Percentiles rank a stretch among this genome's conserved stretches.
phyloP scores from a whole-genome alignment of 2,888 invertebrate genomes.

The Acrobasis consociella region DNA sequence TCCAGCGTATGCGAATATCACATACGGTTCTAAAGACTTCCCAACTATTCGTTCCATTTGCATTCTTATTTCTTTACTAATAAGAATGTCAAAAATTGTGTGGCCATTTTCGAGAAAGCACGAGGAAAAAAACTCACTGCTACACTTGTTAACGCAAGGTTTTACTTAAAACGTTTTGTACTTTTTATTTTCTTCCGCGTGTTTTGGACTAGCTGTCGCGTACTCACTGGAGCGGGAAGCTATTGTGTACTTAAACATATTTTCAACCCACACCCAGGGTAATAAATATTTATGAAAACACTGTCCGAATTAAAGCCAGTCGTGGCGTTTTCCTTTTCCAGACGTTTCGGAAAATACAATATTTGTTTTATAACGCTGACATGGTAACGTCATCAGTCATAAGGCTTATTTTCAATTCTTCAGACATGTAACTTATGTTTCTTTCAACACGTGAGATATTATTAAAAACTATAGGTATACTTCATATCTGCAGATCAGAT shows the following conservation, averaged over 20 bases:
- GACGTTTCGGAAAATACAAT: constrained; percentile 50
- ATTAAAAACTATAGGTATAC: too few species aligned
- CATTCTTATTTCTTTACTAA: constrained; percentile 16
- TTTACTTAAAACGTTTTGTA: constrained; percentile 49
- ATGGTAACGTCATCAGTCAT: not conserved
- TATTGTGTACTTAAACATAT: constrained; percentile 56
- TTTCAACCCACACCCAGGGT: constrained; percentile 42
- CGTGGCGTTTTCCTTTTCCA: constrained; percentile 49
- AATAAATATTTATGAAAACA: constrained; percentile 65
- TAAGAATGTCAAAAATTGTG: constrained; percentile 17
- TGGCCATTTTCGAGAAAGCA: constrained; percentile 8
- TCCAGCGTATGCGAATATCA: constrained; percentile 3
- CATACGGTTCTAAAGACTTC: constrained; percentile 6
- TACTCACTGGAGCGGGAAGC: constrained; percentile 40
- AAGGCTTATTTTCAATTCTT: not conserved
- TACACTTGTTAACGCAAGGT: constrained; percentile 49
- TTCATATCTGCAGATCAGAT: too few species aligned
- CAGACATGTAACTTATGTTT: not conserved
- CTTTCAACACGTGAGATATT: not conserved
- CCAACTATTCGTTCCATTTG: constrained; percentile 18
- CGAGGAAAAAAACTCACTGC: constrained; percentile 44
- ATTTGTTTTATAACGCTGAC: constrained; percentile 28
- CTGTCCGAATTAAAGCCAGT: constrained; percentile 60
- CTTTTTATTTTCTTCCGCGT: constrained; percentile 42
- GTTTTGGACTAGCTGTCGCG: constrained; percentile 57